Evolutionary conservation across 2,797 vertebrate genomes (phyloP), one percentile per base, ranked within the genome.

Genomic region (Xenopus petersii): DNA sequence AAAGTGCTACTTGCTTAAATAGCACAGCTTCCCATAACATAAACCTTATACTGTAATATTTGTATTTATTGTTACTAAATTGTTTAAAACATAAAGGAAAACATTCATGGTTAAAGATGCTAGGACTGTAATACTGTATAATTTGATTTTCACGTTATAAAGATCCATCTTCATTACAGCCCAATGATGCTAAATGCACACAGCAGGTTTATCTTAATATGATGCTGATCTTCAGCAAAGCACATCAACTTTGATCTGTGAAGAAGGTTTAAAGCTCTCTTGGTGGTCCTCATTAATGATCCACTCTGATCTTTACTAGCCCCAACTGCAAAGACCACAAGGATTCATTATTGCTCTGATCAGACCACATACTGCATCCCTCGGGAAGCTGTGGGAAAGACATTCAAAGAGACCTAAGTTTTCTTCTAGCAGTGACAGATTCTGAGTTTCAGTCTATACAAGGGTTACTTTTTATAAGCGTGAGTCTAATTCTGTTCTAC

Each of bases 261-360:
- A 64, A 79, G 76, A 79, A 64, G 71, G 71, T 74, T 79, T 79
- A 74, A 79, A 74, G 66, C 76, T 64, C 76, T 70, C 66, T 79
- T 74, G 76, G 76, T 74, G 76, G 76, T 79, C 76, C 75, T 79
- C 76, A 79, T 79, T 79, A 79, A 68, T 74, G 75, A 74, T 74
- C 76, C 67, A 73, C 71, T 79, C 76, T 79, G 76, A 79, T 79
- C 76, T 79, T 74, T 47, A 73, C 64, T 59, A 78, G 67, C 69
- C 65, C 75, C 75, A 69, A 62, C 64, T 79, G 76, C 61, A 70
- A 73, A 73, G 71, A 64, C 76, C 71, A 74, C 71, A 70, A 79
- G 71, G 68, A 74, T 48, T 74, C 61, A 79, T 79, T 79, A 79
- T 74, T 70, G 76, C 76, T 79, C 71, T 70, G 76, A 79, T 74